phyloP scores from a whole-genome alignment of 2,888 invertebrate species.

The Lasius fuliginosus region DNA sequence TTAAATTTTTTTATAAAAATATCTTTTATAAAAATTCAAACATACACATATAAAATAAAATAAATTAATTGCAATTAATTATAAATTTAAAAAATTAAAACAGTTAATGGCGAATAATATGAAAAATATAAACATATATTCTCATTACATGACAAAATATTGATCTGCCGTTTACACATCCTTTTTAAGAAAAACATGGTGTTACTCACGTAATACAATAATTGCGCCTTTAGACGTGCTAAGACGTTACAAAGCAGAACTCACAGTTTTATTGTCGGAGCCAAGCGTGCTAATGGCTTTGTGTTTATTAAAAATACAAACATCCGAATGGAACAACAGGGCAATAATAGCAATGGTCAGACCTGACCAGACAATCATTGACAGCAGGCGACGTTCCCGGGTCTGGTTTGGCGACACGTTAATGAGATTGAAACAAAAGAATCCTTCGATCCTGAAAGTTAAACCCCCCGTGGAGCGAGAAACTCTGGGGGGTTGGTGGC shows the following conservation, averaged over 20 bases:
- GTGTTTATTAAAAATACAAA: slow-evolving; percentile 41
- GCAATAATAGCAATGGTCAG: slow-evolving; percentile 19
- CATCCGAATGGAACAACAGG: slow-evolving; percentile 30
- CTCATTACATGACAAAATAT: background rate
- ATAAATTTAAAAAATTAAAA: background rate
- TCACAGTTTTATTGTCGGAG: slow-evolving; percentile 1
- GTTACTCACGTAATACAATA: slow-evolving; percentile 22
- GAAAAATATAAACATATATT: background rate
- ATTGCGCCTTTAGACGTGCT: slow-evolving; percentile 16
- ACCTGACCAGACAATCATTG: slow-evolving; percentile 62
- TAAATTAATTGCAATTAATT: background rate
- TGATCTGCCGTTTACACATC: background rate
- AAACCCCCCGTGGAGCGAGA: slow-evolving; percentile 78
- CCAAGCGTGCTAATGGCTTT: slow-evolving; percentile 7
- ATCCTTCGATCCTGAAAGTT: slow-evolving; percentile 76
- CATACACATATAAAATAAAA: background rate
- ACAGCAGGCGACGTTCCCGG: slow-evolving; percentile 59
- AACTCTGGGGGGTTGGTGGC: slow-evolving; percentile 85
- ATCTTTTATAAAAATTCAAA: background rate
- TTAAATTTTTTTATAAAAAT: background rate
- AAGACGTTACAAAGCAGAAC: slow-evolving; percentile 34
- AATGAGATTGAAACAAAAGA: slow-evolving; percentile 86
- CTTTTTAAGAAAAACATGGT: background rate
- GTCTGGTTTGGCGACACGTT: slow-evolving; percentile 83
- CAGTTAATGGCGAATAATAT: background rate